These are phyloP conservation scores for Listronotus bonariensis DNA, from an alignment of 1,140 invertebrate genomes.

Conservation along the genomic window DNA sequence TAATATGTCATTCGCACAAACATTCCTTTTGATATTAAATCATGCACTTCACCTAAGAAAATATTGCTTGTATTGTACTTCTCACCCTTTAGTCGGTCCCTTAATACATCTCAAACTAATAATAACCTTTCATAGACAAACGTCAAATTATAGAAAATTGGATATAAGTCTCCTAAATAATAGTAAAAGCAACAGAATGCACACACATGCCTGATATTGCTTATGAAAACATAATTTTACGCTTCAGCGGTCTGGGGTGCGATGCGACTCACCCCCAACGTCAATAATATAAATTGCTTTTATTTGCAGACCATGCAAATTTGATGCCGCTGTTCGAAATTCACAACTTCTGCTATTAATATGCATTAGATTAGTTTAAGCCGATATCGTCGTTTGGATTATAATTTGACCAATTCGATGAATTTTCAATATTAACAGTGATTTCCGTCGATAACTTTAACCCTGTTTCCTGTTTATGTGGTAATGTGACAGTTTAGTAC, in stretches of 20 bases:
- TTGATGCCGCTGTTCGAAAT: constrained; percentile 22
- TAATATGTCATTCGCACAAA: too few relatives aligned
- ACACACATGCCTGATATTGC: constrained; percentile 15
- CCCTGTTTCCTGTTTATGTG: background rate
- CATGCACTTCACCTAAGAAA: too few relatives aligned
- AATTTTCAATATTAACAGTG: constrained; percentile 31
- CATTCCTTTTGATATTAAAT: too few relatives aligned
- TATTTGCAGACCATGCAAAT: constrained; percentile 39
- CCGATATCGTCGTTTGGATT: constrained; percentile 33
- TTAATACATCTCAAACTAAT: too few relatives aligned
- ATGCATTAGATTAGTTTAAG: constrained; percentile 40
- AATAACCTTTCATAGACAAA: too few relatives aligned
- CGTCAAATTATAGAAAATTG: too few relatives aligned
- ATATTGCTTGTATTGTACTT: too few relatives aligned
- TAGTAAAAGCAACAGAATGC: constrained; percentile 11
- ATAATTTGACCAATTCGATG: constrained; percentile 35
- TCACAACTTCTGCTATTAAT: constrained; percentile 40
- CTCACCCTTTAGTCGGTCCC: too few relatives aligned
- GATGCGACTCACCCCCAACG: constrained; percentile 22
- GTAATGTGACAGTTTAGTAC: background rate
- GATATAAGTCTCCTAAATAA: background rate
- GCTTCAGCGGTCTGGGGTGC: constrained; percentile 18
- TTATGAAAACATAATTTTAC: constrained; percentile 38
- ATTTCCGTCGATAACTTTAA: constrained; percentile 3
- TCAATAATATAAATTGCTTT: constrained; percentile 42